Percentiles rank a stretch among this genome's conserved stretches.
Conservation (phyloP, 2,888 invertebrate species). For the Laspeyria flexula region DNA sequence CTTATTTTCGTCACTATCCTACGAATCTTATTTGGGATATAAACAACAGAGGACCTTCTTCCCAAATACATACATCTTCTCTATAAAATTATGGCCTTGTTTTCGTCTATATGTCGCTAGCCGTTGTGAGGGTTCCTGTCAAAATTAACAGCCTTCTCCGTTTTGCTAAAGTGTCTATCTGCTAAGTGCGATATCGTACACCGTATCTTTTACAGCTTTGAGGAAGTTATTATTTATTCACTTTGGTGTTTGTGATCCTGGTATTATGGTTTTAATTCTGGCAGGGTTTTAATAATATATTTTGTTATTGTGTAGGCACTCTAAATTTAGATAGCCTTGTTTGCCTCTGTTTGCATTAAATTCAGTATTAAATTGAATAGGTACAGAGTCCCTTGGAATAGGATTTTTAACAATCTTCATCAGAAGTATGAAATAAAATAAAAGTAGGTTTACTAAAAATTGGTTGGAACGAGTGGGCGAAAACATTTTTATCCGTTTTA, state of each 20-base stretch:
- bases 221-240: conserved; percentile 20
- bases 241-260: conserved; percentile 7
- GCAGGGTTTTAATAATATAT: conserved; percentile 12
- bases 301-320: conserved; percentile 3
- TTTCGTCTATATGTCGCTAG: conserved; percentile 53
- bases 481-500: too few species aligned
- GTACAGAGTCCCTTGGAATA: too few species aligned
- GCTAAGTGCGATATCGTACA: conserved; percentile 10
- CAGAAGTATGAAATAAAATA: conserved; percentile 1
- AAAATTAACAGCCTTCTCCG: conserved; percentile 24
- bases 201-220: conserved; percentile 9
- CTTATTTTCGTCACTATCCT: conserved; percentile 45
- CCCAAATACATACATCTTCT: conserved; percentile 52
- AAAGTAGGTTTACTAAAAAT: conserved; percentile 22
- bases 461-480: too few species aligned
- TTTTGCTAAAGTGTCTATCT: conserved; percentile 21
- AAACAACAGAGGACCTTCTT: conserved; percentile 47
- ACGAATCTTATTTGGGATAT: conserved; percentile 48
- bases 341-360: background rate
- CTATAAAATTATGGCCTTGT: conserved; percentile 68
- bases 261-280: conserved; percentile 11
- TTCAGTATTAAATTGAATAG: too few species aligned
- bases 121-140: conserved; percentile 41
- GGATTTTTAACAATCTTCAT: too few species aligned
- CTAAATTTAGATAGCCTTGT: background rate